These are phyloP conservation scores for Montifringilla adamsi DNA, from an alignment of 2,113 vertebrate genomes.

Conservation along the genomic window DNA sequence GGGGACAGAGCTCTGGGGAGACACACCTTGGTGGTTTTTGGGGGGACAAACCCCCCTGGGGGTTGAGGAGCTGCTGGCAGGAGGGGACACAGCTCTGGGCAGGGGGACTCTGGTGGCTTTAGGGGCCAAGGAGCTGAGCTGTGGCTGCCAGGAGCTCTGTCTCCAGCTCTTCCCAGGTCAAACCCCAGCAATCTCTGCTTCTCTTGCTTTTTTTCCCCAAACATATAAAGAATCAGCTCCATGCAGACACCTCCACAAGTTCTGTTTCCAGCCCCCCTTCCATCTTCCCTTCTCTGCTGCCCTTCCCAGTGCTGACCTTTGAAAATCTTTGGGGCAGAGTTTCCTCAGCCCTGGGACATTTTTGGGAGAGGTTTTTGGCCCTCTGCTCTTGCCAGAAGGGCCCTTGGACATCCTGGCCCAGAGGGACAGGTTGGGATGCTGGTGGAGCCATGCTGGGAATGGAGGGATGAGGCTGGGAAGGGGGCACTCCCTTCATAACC, in stretches of 20 bases:
- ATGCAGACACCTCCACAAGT: accelerated
- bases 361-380: background rate
- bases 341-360: background rate
- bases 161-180: background rate
- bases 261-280: background rate
- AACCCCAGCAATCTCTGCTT: background rate
- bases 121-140: accelerated
- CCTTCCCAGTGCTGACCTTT: accelerated
- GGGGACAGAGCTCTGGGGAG: background rate
- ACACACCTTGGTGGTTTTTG: background rate
- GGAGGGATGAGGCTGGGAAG: background rate
- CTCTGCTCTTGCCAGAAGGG: background rate
- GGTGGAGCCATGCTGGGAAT: accelerated
- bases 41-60: accelerated
- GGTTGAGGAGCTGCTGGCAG: accelerated
- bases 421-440: accelerated
- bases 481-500: accelerated
- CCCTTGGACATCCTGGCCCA: background rate
- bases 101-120: background rate
- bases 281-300: accelerated
- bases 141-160: background rate
- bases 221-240: accelerated
- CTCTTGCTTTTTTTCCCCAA: background rate
- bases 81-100: background rate
- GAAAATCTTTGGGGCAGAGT: background rate